Evolutionary conservation across 2,113 vertebrate genomes (phyloP).

Genomic region (Callipepla squamata): DNA sequence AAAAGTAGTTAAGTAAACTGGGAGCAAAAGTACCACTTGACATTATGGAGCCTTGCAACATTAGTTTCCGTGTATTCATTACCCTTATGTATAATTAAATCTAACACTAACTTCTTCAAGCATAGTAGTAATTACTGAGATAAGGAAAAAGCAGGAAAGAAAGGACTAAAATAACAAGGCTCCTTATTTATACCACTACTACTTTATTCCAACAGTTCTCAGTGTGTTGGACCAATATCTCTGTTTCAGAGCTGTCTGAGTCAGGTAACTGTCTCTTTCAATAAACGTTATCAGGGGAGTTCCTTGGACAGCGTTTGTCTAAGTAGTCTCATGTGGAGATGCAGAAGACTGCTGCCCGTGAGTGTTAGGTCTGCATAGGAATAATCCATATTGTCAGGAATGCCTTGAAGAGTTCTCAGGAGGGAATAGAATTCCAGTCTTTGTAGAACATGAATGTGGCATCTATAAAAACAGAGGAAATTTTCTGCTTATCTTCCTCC

Average conservation of each 20-base stretch:
- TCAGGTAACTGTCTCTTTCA: neutral
- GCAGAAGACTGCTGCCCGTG: neutral
- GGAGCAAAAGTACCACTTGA: neutral
- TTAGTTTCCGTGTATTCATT: neutral
- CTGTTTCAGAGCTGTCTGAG: neutral
- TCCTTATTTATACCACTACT: neutral
- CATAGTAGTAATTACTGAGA: neutral
- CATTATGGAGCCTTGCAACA: neutral
- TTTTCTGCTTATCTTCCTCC: neutral
- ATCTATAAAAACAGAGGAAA: neutral
- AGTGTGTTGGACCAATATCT: neutral
- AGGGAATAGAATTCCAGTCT: neutral
- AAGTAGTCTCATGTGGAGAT: neutral
- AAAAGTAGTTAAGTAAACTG: neutral
- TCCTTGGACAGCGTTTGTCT: neutral
- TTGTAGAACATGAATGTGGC: constrained; percentile 12
- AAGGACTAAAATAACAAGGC: neutral
- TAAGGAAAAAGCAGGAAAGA: neutral
- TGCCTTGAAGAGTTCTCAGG: constrained; percentile 8
- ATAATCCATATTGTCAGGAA: constrained; percentile 10
- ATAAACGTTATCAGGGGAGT: neutral
- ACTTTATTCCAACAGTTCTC: neutral
- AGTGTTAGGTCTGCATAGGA: constrained; percentile 8
- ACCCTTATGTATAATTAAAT: neutral
- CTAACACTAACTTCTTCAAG: neutral